phyloP scores from a whole-genome alignment of 2,797 vertebrate species.

The Gadopsis marmoratus region DNA sequence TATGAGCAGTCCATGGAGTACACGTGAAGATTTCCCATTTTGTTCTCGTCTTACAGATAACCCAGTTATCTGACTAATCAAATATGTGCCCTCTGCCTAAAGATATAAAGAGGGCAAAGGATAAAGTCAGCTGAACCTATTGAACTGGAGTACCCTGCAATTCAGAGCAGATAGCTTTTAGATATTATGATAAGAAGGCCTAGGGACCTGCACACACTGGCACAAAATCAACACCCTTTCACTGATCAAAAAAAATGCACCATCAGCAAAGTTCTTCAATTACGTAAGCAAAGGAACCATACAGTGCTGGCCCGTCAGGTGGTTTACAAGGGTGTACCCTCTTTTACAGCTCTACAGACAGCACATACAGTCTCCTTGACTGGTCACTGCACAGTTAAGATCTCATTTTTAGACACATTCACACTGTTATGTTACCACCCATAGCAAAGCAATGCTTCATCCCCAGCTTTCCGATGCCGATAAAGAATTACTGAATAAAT shows the following conservation, averaged over 20 bases:
- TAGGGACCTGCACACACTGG: constrained; percentile 40
- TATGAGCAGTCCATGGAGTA: background rate
- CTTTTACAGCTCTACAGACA: constrained; percentile 5
- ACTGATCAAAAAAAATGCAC: constrained; percentile 13
- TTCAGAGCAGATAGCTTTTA: constrained; percentile 50
- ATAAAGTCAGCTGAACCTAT: constrained; percentile 24
- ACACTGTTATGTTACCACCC: constrained; percentile 10
- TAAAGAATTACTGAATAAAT: constrained; percentile 33
- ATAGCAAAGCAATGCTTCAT: constrained; percentile 39
- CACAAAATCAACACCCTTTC: constrained; percentile 34
- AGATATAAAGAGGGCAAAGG: constrained; percentile 66
- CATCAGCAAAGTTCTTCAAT: constrained; percentile 24
- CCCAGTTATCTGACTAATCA: constrained; percentile 40
- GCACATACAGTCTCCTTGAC: background rate
- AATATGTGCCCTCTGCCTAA: constrained; percentile 23
- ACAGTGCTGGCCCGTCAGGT: constrained; percentile 1
- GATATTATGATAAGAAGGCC: constrained; percentile 58
- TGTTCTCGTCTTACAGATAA: constrained; percentile 21
- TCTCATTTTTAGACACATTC: constrained; percentile 9
- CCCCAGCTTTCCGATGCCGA: constrained; percentile 8
- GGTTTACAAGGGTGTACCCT: constrained; percentile 3
- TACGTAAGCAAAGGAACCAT: background rate
- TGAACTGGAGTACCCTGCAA: constrained; percentile 45
- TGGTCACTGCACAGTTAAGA: constrained; percentile 12
- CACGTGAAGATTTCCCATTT: constrained; percentile 3